Evolutionary conservation across 1,140 invertebrate species (phyloP).

Genomic region (Heliconius eleuchia): DNA sequence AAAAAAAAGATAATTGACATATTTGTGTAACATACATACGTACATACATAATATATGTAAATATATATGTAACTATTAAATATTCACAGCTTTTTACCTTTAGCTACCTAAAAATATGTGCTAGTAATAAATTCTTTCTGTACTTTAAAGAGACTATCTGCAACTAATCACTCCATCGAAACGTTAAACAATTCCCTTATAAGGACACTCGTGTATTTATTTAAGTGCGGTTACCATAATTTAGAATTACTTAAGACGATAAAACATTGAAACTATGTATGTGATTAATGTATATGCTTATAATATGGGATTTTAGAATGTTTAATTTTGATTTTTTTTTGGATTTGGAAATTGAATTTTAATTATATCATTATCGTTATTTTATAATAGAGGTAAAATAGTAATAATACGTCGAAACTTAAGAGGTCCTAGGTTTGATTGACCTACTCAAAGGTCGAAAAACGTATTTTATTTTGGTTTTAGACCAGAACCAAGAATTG

Average conservation of each 20-base stretch:
- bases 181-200: not conserved
- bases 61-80: not conserved
- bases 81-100: constrained; percentile 5
- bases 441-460: too few relatives aligned
- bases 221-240: constrained; percentile 8
- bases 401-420: too few relatives aligned
- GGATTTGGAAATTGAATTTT: not conserved
- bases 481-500: too few relatives aligned
- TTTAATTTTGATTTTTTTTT: too few relatives aligned
- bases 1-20: not conserved
- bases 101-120: not conserved
- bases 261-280: not conserved
- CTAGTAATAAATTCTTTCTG: not conserved
- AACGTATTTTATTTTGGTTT: too few relatives aligned
- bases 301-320: not conserved
- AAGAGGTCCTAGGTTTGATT: too few relatives aligned
- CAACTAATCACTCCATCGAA: not conserved
- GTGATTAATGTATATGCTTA: not conserved
- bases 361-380: too few relatives aligned
- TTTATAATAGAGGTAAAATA: too few relatives aligned
- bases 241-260: constrained; percentile 4
- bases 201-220: not conserved
- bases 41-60: not conserved
- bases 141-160: constrained; percentile 2
- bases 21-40: not conserved